These are phyloP conservation scores for Carcinoscorpius rotundicauda DNA, from an alignment of 1,140 invertebrate genomes.

Conservation along the genomic window DNA sequence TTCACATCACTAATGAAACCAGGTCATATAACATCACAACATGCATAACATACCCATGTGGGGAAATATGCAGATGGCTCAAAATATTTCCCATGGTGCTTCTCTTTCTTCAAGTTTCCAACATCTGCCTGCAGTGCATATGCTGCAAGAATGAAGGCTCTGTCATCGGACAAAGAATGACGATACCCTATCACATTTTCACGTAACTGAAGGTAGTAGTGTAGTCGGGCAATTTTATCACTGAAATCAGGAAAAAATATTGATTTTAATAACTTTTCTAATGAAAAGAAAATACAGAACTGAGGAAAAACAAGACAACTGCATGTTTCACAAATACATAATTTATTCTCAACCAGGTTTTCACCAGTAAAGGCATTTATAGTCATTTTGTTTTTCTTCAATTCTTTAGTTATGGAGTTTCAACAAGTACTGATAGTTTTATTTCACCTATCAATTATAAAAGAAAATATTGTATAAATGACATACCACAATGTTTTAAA, in stretches of 20 bases:
- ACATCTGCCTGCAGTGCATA: constrained; percentile 81
- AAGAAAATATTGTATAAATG: too few relatives aligned
- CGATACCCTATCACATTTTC: constrained; percentile 57
- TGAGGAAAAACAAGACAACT: constrained; percentile 17
- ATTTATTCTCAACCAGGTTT: too few relatives aligned
- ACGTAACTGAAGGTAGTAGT: constrained; percentile 87
- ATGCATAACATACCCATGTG: constrained; percentile 39
- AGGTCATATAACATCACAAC: constrained; percentile 6
- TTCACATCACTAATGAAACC: not conserved
- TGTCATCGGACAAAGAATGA: constrained; percentile 45
- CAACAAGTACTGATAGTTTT: too few relatives aligned
- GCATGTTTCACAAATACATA: not conserved
- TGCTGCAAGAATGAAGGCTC: constrained; percentile 64
- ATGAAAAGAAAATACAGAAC: not conserved
- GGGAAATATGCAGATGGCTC: constrained; percentile 61
- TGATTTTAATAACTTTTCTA: constrained; percentile 9
- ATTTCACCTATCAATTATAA: too few relatives aligned
- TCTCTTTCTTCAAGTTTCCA: constrained; percentile 48
- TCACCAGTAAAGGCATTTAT: too few relatives aligned
- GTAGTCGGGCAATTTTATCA: constrained; percentile 75
- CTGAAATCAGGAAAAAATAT: constrained; percentile 34
- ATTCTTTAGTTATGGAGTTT: too few relatives aligned
- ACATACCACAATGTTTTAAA: too few relatives aligned
- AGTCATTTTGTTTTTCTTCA: too few relatives aligned
- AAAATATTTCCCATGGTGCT: constrained; percentile 41